Evolutionary conservation across 2,888 invertebrate species (phyloP), one percentile per base, ranked within the genome.

Genomic region (Abscondita cerata): DNA sequence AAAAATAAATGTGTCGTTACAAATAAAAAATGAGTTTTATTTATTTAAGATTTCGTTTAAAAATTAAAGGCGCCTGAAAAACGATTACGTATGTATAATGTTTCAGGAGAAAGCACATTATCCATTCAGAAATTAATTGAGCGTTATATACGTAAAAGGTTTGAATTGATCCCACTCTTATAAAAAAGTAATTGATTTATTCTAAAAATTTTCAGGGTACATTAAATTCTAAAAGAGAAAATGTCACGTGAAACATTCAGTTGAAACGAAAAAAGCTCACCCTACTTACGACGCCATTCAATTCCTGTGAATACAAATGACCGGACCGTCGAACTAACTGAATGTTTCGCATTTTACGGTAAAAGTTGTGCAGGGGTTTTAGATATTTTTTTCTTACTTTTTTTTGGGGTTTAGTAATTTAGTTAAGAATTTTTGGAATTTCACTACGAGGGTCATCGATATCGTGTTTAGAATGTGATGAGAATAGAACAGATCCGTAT

Each of bases 231-330:
- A 50, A 50, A 57, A 40, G 33, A 36, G 51, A 60, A 60, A 54
- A 60, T 38, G 54, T 54, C 41, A 54, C 54, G 54, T 51, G 54
- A 60, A 60, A 60, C 54, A 60, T 60, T 60, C 50, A 15, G 54
- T 40, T 47, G 48, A 60, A 55, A 47, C 33, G 58, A 55, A 53
- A 58, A n/a, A 62, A 58, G 53, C 52, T 52, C 52, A 57, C 62
- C 62, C 44, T 62, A 60, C 60, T 60, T 60, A 62, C 52, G 57
- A 48, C 57, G 38, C 53, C 41, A 57, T 58, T 57, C 57, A 62
- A 57, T 58, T 57, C 53, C 47, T 57, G 56, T 52, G 58, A 62
- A 62, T 62, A 62, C 53, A 58, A 62, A 62, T 62, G 62, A 58
- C 58, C 60, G 54, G 60, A 52, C 60, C 52, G 60, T 48, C 48